A percentile compares a stretch with the other conserved stretches of the same genome.
These are phyloP conservation scores for Caenorhabditis tropicalis DNA, from an alignment of 1,140 invertebrate genomes.

Conservation along the genomic window DNA sequence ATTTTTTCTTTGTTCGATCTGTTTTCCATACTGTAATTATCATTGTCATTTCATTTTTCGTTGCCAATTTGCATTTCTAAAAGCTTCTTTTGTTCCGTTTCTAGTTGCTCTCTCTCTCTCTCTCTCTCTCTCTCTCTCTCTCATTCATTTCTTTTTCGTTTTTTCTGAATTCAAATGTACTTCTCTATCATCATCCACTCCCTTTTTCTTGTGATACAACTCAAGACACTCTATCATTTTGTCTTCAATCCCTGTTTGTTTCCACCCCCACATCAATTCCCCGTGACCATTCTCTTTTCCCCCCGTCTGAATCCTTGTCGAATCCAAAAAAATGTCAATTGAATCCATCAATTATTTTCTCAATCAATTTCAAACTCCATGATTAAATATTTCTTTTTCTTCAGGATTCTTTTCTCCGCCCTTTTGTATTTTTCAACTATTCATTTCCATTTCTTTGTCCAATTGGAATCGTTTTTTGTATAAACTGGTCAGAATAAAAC, in stretches of 20 bases:
- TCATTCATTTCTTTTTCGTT: not conserved
- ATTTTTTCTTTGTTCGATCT: too few relatives aligned
- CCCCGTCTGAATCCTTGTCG: not conserved
- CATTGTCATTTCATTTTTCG: too few relatives aligned
- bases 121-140: too few relatives aligned
- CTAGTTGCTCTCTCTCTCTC: not conserved
- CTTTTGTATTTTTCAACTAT: not conserved
- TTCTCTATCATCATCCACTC: constrained; percentile 22
- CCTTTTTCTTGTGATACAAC: not conserved
- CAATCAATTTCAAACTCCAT: too few relatives aligned
- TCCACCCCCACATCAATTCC: not conserved
- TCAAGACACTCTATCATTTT: constrained; percentile 13
- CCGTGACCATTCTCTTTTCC: constrained; percentile 27
- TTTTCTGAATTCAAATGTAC: not conserved
- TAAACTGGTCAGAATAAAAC: not conserved
- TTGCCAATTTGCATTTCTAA: too few relatives aligned
- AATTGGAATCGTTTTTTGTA: not conserved
- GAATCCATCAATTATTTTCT: constrained; percentile 3
- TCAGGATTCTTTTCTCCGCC: not conserved
- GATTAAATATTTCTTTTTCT: not conserved
- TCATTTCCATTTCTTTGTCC: not conserved
- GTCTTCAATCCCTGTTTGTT: constrained; percentile 42
- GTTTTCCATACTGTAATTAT: too few relatives aligned
- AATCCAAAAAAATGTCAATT: not conserved
- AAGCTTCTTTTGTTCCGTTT: too few relatives aligned